Base-by-base conservation (phyloP, 2,888 invertebrate genomes). In the Amorpha juglandis region DNA sequence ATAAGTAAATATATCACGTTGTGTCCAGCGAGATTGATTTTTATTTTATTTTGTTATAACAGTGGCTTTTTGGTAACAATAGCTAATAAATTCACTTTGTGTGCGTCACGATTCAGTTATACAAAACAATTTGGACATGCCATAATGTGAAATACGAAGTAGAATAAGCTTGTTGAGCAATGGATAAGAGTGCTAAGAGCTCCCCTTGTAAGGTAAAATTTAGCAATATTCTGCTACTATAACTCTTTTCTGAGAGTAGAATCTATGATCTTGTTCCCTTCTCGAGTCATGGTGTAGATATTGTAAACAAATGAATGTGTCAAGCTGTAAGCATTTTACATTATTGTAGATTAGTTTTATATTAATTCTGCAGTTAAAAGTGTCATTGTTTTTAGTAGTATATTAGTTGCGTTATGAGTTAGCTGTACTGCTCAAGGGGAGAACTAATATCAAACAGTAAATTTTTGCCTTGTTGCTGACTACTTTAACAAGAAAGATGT, bases 141-240 rank as follows among this genome's bases (percentile, higher is more conserved):
- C 77, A 85, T 85, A 80, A 89, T 90, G 89, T 89, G 90, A 91
- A 83, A 86, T 87, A 82, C 89, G 87, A 87, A 86, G 80, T 91
- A 89, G 83, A 82, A 79, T 86, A 82, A 83, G 79, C 78, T 86
- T 82, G 73, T 78, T 86, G 79, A 90, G 90, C 86, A 78, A 93
- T 93, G 93, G 92, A 93, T 90, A 89, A 89, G 80, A 89, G 84
- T 84, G 84, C 79, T 86, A 90, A 87, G 85, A 90, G 83, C 83
- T 91, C 91, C 85, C 91, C 91, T 87, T 92, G 91, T 90, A 87
- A 93, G 93, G 93, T 93, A 93, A 93, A 86, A 84, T 80, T 82
- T 83, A 79, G 82, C 80, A 75, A 80, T 83, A 70, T 83, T 80
- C 81, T 81, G 76, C 79, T 84, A 78, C 77, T 72, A 74, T 74